Base-by-base conservation (phyloP, 2,888 invertebrate genomes). In the Biston betularia region DNA sequence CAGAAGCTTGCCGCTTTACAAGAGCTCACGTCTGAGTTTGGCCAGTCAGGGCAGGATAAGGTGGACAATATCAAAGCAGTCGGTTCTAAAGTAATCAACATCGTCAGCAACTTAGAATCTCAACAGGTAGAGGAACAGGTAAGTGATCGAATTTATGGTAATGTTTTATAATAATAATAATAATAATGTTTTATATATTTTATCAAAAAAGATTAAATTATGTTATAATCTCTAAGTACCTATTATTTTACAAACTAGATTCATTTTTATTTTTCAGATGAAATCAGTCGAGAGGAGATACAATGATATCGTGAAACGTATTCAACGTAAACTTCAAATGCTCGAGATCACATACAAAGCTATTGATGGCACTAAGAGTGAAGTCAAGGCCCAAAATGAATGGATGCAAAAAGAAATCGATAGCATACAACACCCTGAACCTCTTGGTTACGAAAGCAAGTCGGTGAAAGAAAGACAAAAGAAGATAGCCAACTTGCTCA, bases 41-140 rank as follows among this genome's bases (percentile, higher is more conserved):
- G 96, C 66, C 95, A 95, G 70, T 95, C 96, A 75, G 97, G 97
- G 11, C 95, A 96, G 53, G 95, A 95, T 57, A 96, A 96, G 79
- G 92, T 98, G 33, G 96, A 96, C 48, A 95, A 95, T 68, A 95
- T 97, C 0, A 97, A 96, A 83, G 85, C 93, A 52, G 94, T 97
- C 56, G 96, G 96, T 0, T 93, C 95, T 0, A 95, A 96, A 83
- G 97, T 97, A 8, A 96, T 96, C 65, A 96, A 97, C 70, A 96
- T 97, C 35, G 97, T 98, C 11, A 97, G 97, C 85, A 98, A 98
- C 85, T 92, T 98, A 72, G 98, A 98, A 83, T 96, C 97, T 0
- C 98, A 98, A 83, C 98, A 98, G 91, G 96, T 98, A 1, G 98
- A 98, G 83, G 98, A 98, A 85, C 97, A 97, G 88, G 95, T 95